A percentile compares a stretch with the other conserved stretches of the same genome.
Conservation (phyloP, 2,113 vertebrate species). For the Sigmodon hispidus region DNA sequence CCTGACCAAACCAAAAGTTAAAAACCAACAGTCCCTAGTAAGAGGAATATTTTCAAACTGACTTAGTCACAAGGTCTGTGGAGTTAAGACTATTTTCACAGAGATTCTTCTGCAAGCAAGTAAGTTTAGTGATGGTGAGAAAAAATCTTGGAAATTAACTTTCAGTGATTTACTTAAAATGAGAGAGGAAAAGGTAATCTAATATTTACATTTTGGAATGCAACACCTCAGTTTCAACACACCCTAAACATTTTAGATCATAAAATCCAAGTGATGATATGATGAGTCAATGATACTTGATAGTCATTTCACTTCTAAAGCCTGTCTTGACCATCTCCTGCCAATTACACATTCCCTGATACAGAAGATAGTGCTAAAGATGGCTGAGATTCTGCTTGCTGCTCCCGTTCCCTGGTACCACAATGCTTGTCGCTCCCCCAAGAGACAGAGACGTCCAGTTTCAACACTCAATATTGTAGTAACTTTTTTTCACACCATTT, state of each 20-base stretch:
- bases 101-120: constrained; percentile 81
- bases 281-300: constrained; percentile 68
- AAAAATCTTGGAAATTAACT: constrained; percentile 81
- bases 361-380: constrained; percentile 87
- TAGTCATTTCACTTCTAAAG: constrained; percentile 65
- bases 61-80: constrained; percentile 61
- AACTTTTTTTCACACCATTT: constrained; percentile 14
- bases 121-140: constrained; percentile 73
- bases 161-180: constrained; percentile 77
- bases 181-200: constrained; percentile 75
- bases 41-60: not conserved
- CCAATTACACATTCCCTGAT: constrained; percentile 82
- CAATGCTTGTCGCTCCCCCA: constrained; percentile 75
- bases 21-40: not conserved
- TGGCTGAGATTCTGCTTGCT: constrained; percentile 82
- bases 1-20: not conserved
- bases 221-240: constrained; percentile 78
- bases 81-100: constrained; percentile 85
- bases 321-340: constrained; percentile 69
- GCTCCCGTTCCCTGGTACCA: constrained; percentile 80
- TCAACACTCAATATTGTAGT: constrained; percentile 59
- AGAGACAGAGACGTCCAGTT: constrained; percentile 78
- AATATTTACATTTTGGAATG: constrained; percentile 82
- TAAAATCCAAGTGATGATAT: constrained; percentile 61
- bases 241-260: constrained; percentile 70